Percentiles rank a stretch among this genome's conserved stretches.
phyloP scores from a whole-genome alignment of 2,797 vertebrate genomes.

The Diceros bicornis region DNA sequence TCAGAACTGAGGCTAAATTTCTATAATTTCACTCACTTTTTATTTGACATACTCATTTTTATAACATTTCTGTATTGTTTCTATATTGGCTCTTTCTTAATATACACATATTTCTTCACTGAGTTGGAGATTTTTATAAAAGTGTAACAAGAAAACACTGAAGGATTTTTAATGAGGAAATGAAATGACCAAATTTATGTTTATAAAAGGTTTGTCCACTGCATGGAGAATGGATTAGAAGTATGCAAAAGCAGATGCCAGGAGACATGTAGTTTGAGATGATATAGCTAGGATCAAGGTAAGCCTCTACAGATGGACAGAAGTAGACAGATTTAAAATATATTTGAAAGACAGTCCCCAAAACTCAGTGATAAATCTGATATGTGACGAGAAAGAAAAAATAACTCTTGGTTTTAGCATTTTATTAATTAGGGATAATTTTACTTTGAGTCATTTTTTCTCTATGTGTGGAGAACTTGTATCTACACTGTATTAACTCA shows the following conservation, averaged over 20 bases:
- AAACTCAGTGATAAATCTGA: not conserved
- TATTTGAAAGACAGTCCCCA: not conserved
- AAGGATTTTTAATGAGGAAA: not conserved
- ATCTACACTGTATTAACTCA: not conserved
- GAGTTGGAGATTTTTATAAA: constrained; percentile 2
- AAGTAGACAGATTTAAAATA: not conserved
- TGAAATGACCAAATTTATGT: not conserved
- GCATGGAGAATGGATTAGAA: not conserved
- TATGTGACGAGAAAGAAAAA: not conserved
- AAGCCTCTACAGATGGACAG: not conserved
- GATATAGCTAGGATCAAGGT: not conserved
- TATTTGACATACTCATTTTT: constrained; percentile 6
- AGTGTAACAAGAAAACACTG: not conserved
- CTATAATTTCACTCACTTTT: constrained; percentile 25
- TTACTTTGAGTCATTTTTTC: not conserved
- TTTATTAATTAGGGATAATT: not conserved
- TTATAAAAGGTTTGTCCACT: not conserved
- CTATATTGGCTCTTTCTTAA: not conserved
- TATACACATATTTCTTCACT: not conserved
- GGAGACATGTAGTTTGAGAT: not conserved
- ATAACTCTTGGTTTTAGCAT: not conserved
- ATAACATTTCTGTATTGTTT: not conserved
- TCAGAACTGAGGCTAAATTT: not conserved
- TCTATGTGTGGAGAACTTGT: not conserved
- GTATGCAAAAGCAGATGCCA: not conserved